Percentiles rank a stretch among this genome's conserved stretches.
Conservation (phyloP, 2,888 invertebrate species). For the Synanthedon tipuliformis region DNA sequence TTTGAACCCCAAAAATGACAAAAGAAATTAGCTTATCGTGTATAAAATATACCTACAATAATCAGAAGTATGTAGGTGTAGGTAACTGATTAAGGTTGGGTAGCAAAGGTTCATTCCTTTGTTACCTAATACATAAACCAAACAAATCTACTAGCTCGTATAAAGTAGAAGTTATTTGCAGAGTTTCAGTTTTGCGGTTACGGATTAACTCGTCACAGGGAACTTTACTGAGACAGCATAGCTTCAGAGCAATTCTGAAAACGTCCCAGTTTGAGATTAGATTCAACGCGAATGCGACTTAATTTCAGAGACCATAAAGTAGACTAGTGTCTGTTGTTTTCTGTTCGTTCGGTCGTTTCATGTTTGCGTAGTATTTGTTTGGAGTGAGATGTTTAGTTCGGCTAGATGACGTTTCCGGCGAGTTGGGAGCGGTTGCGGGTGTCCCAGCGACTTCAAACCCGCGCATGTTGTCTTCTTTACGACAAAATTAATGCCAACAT, state of each 20-base stretch:
- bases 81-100: slow-evolving; percentile 1
- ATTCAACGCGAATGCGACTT: slow-evolving; percentile 12
- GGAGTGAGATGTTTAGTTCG: slow-evolving; percentile 59
- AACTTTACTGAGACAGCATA: slow-evolving; percentile 42
- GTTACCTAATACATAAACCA: neutral
- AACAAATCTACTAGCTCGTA: slow-evolving; percentile 8
- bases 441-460: slow-evolving; percentile 27
- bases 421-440: slow-evolving; percentile 34
- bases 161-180: slow-evolving; percentile 34
- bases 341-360: slow-evolving; percentile 13
- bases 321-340: slow-evolving; percentile 10
- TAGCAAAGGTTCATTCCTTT: slow-evolving; percentile 6
- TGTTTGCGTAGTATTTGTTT: slow-evolving; percentile 18
- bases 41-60: neutral
- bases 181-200: slow-evolving; percentile 53
- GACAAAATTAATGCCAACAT: neutral
- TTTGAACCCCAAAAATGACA: no score
- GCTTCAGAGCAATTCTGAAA: slow-evolving; percentile 14
- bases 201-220: slow-evolving; percentile 44
- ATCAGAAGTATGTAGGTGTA: neutral
- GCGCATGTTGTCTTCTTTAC: slow-evolving; percentile 12
- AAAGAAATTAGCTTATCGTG: no score
- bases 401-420: slow-evolving; percentile 54
- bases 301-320: slow-evolving; percentile 12
- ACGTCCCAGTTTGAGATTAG: neutral